Evolutionary conservation across 2,888 invertebrate genomes (phyloP), one percentile per base, ranked within the genome.

Genomic region (Drosophila paranaensis): DNA sequence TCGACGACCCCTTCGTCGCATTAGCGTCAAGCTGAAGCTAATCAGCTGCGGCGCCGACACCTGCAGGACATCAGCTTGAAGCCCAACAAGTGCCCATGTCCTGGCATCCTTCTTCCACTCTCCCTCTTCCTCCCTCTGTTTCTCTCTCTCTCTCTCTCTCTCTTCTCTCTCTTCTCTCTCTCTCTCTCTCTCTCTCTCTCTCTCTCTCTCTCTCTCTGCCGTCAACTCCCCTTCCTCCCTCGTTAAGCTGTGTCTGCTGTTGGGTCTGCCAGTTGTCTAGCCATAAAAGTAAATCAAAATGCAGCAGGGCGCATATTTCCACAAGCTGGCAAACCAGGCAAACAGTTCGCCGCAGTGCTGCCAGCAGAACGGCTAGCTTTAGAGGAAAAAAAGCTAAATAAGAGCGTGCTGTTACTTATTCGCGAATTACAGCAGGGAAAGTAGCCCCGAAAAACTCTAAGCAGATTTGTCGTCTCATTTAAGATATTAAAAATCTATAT

Each of bases 281-380:
- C 83, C 81, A 79, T 87, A 81, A 79, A 79, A 85, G 83, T 86
- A 85, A 86, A 86, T 86, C 85, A 87, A 83, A 87, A 82, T 83
- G 84, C 84, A 84, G 69, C 74, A 77, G 61, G 71, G 79, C 69
- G 73, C 71, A 79, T 75, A 73, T 81, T 82, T 79, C 79, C 66
- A 33, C 73, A 51, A 57, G 60, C 56, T 51, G 45, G 48, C 50
- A 50, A 51, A 57, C 42, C 68, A 63, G 42, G 50, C 71, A 82
- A 61, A 64, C 67, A 48, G 64, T 54, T 58, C 40, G 30, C 39
- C 48, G 10, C 10, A 58, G 58, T 48, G 48, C 2, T 48, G 58
- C 10, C 48, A 20, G 5, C 0, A 58, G 27, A 58, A 3, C n/a
- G 25, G 46, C 45, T 37, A 37, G n/a, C 0, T 45, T 33, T 37